Evolutionary conservation across 2,797 vertebrate species (phyloP), one percentile per base, ranked within the genome.

Genomic region (Hozukius guyotensis): DNA sequence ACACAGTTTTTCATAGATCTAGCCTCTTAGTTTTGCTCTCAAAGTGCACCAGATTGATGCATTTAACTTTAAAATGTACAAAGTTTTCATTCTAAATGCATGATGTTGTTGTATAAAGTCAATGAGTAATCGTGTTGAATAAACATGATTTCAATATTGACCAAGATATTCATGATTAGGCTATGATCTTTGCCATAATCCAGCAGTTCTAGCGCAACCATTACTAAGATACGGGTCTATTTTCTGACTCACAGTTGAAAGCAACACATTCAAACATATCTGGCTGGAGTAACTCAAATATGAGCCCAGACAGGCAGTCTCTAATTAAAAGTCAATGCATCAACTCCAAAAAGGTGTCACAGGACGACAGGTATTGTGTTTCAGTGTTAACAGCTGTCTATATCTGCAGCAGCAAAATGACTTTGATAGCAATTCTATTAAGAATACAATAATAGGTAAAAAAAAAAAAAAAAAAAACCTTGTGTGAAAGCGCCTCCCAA

Each of bases 51-150:
- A 46, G 42, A 46, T 46, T 46, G 42, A 46, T 8, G 16, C 6
- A 46, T 46, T 46, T 46, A 18, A 46, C 42, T 46, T 18, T 46
- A 46, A 18, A 46, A 46, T 8, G 42, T 18, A 46, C 42, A 46
- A 18, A 46, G 42, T 46, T 18, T 46, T 18, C 42, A 6, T 46
- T 46, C 42, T 18, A 46, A 46, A 46, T 46, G 42, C 42, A 46
- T 18, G 42, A 46, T 46, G 42, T 46, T 46, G 42, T 46, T 46
- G 42, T 46, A 46, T 13, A 46, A 46, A 49, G 46, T 49, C 18
- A 49, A 49, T 49, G 0, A 20, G 46, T 49, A 0, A 49, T 0
- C 0, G 7, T 49, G 16, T 18, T 49, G 20, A 49, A 49, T 20
- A 49, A 49, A 49, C 46, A 8, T 7, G 0, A 49, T 8, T 49